Percentiles rank a stretch among this genome's conserved stretches.
Evolutionary conservation across 2,797 vertebrate species (phyloP).

Genomic region (Hydrophis major): DNA sequence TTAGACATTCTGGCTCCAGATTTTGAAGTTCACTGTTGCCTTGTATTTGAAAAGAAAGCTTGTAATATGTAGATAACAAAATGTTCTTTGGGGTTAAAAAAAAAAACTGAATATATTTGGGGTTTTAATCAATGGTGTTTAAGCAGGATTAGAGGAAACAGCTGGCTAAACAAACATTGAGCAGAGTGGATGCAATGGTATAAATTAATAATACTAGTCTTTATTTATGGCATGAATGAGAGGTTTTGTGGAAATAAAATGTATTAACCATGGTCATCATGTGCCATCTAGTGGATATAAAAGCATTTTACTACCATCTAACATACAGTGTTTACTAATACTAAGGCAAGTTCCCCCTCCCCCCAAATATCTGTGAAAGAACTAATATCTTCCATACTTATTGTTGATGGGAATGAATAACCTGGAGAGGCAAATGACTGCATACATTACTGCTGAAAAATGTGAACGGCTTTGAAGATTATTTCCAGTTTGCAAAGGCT

Average conservation of each 20-base stretch:
- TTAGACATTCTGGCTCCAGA: constrained; percentile 68
- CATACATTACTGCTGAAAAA: not conserved
- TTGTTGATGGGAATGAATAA: not conserved
- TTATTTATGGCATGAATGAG: constrained; percentile 76
- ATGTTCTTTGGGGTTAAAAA: constrained; percentile 64
- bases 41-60: constrained; percentile 64
- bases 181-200: constrained; percentile 67
- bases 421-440: not conserved
- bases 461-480: not conserved
- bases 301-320: constrained; percentile 8
- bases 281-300: constrained; percentile 75
- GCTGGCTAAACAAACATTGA: constrained; percentile 84
- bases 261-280: constrained; percentile 51
- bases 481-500: not conserved
- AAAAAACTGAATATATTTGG: constrained; percentile 58
- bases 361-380: not conserved
- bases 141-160: constrained; percentile 79
- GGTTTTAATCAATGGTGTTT: constrained; percentile 75
- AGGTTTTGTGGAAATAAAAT: constrained; percentile 63
- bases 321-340: not conserved
- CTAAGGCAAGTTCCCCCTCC: not conserved
- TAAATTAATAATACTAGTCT: constrained; percentile 83
- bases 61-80: constrained; percentile 72
- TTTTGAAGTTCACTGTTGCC: constrained; percentile 62
- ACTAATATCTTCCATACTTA: not conserved